Evolutionary conservation across 2,797 vertebrate species (phyloP).

Genomic region (Carapus acus): DNA sequence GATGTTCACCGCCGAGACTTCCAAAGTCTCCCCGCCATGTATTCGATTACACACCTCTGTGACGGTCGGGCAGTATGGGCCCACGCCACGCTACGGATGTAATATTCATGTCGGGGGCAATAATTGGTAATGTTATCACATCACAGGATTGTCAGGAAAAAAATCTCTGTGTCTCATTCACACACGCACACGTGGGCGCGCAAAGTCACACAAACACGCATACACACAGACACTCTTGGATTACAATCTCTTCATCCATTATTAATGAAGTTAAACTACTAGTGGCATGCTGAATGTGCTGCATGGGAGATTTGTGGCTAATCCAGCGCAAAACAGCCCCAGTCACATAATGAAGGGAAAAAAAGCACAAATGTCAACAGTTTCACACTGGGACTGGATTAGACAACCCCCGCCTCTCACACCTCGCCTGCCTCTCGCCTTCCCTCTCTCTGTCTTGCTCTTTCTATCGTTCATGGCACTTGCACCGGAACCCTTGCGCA

Average conservation of each 20-base stretch:
- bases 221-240: constrained; percentile 72
- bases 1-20: constrained; percentile 59
- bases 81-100: constrained; percentile 50
- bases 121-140: constrained; percentile 69
- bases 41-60: constrained; percentile 49
- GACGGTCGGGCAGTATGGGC: constrained; percentile 44
- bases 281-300: constrained; percentile 99
- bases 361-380: constrained; percentile 99
- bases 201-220: constrained; percentile 11
- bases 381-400: constrained; percentile 99
- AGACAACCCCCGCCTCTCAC: constrained; percentile 72
- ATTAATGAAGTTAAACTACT: constrained; percentile 99
- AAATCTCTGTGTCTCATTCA: constrained; percentile 12
- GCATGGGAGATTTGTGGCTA: constrained; percentile 99
- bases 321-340: constrained; percentile 99
- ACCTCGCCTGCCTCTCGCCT: constrained; percentile 6
- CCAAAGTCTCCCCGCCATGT: constrained; percentile 33
- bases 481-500: constrained; percentile 22
- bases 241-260: constrained; percentile 99
- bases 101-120: constrained; percentile 46
- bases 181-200: constrained; percentile 9
- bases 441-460: constrained; percentile 16
- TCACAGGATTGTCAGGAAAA: constrained; percentile 58
- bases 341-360: constrained; percentile 99
- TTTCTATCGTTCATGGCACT: not conserved